Percentiles rank a stretch among this genome's conserved stretches.
phyloP scores from a whole-genome alignment of 2,888 invertebrate species.

The Lochmaea crataegi region DNA sequence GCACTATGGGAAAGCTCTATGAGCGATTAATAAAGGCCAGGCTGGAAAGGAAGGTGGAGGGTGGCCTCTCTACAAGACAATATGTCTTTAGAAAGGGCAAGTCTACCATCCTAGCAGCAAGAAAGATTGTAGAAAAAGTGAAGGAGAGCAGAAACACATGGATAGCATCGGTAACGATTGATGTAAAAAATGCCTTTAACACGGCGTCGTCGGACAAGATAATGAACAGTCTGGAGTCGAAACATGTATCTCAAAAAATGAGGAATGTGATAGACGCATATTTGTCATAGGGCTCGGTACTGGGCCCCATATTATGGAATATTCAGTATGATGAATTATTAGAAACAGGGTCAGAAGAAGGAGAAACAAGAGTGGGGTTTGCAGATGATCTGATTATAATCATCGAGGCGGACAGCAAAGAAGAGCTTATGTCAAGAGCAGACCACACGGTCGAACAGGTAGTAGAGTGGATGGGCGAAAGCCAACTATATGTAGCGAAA shows the following conservation, averaged over 20 bases:
- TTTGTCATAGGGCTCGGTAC: constrained; percentile 19
- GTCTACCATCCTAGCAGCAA: constrained; percentile 29
- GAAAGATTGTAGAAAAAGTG: background rate
- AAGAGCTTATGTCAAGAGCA: constrained; percentile 13
- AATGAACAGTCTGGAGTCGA: background rate
- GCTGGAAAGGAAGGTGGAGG: constrained; percentile 28
- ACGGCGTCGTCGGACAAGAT: background rate
- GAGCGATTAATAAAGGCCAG: constrained; percentile 32
- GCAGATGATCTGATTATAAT: constrained; percentile 32
- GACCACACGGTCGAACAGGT: constrained; percentile 14
- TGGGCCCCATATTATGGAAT: constrained; percentile 31
- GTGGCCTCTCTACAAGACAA: constrained; percentile 25
- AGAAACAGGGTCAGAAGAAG: constrained; percentile 1
- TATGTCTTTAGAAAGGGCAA: constrained; percentile 38
- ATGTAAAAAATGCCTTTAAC: constrained; percentile 25
- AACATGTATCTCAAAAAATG: background rate
- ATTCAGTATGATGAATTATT: constrained; percentile 29
- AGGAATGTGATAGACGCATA: constrained; percentile 6
- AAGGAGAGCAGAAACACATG: background rate
- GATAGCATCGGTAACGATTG: background rate
- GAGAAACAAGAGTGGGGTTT: constrained; percentile 23
- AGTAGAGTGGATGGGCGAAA: constrained; percentile 20
- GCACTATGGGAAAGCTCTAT: constrained; percentile 37
- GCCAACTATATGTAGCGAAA: constrained; percentile 23
- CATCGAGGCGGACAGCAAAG: background rate